Evolutionary conservation across 2,113 vertebrate genomes (phyloP), one percentile per base, ranked within the genome.

Genomic region (Desmodus rotundus): DNA sequence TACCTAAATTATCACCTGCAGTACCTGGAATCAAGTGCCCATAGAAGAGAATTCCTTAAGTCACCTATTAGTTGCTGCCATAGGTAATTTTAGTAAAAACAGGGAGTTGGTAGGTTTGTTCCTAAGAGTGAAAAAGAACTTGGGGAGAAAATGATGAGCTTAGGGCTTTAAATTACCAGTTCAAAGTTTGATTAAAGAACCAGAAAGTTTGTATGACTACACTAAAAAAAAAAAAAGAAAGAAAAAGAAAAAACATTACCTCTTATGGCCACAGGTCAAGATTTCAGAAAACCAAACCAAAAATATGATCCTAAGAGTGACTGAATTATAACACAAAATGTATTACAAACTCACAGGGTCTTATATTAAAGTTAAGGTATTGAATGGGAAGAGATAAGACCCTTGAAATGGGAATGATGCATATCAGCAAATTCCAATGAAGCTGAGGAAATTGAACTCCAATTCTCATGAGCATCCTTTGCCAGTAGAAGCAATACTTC

Each of bases 271-370:
- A 78, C 24, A 73, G 19, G 15, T 65, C 3, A 14, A 85, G 7
- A 65, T 85, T 89, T 73, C 50, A 58, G 41, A 91, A 93, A 82
- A 93, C 52, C 54, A 95, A 76, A 89, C 7, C 24, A 80, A 90
- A 86, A 81, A 54, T 50, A 10, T 81, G 73, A 87, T 24, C 22
- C 33, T 94, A 81, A 74, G 67, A n/a, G 19, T n/a, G 76, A 8
- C 20, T 50, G 28, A 87, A 76, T 63, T 45, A 87, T 31, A 82
- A 50, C n/a, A 76, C 74, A 67, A 76, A 94, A 87, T 61, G 5
- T 41, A 58, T 67, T 33, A 43, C 16, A 74, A 52, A 12, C 6
- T 68, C n/a, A 67, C 22, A 36, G 12, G 12, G 36, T 36, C 63
- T 72, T 89, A 8, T 47, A 12, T 47, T 73, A 63, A 22, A 72